Base-by-base conservation (phyloP, 2,888 invertebrate genomes). In the Diachrysia chrysitis region DNA sequence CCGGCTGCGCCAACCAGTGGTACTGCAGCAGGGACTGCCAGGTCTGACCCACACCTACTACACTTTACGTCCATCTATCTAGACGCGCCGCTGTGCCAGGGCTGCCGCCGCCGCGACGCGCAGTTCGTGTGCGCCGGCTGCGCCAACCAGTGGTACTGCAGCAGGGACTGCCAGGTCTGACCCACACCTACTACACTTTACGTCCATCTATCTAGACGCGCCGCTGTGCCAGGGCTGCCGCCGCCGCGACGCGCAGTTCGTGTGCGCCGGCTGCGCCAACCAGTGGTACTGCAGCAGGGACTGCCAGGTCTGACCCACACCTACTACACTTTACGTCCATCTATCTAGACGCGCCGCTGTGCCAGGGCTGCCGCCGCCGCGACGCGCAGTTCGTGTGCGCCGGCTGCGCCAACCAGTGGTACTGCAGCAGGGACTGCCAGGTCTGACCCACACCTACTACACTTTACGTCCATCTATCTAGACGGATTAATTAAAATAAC, bases 211-310 rank as follows among this genome's bases (percentile, higher is more conserved):
- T n/a, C n/a, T n/a, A n/a, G 96, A 95, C 73, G 96, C 97, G 76
- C 98, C 98, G 60, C 96, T 97, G 79, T 98, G 98, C 91, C 98
- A 98, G 96, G 98, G 98, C 78, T 98, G 98, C 90, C 96, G 97
- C 81, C 96, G 97, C 68, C 96, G 97, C 74, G 96, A 97, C 83
- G 98, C 98, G 71, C 98, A 97, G 93, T 98, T 98, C 88, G 98
- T 98, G 54, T 98, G 98, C 90, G 98, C 98, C 55, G 98, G 98
- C 59, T 98, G 98, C 90, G 98, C 97, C 79, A 98, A 98, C 93
- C 98, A 98, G 94, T 99, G 98, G 98, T 99, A 99, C 92, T 99
- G 99, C 96, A 98, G 98, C 87, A 96, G 98, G 64, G 97, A 98
- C 78, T 99, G 99, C 90, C 99, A 99, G 97, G 98, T n/a, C n/a